Conservation (phyloP, 2,797 vertebrate genomes). For the Sarcoramphus papa region DNA sequence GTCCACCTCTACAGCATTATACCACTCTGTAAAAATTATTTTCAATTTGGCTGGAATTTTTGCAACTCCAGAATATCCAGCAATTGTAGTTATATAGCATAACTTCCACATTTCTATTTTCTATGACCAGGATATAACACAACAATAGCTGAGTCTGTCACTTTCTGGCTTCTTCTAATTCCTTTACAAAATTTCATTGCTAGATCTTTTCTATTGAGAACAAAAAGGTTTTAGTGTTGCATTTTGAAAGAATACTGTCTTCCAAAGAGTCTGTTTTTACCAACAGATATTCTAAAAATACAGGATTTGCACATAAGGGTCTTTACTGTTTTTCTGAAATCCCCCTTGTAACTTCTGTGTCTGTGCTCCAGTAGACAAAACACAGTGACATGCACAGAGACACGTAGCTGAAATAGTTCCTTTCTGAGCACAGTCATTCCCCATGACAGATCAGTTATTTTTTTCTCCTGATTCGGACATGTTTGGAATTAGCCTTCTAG, state of each 20-base stretch:
- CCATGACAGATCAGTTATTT: not conserved
- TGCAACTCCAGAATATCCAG: not conserved
- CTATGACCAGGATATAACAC: not conserved
- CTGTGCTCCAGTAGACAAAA: not conserved
- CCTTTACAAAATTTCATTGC: not conserved
- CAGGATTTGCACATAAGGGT: not conserved
- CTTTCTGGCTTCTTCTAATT: not conserved
- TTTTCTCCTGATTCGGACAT: not conserved
- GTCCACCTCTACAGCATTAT: not conserved
- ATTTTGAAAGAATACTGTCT: not conserved
- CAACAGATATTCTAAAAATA: not conserved
- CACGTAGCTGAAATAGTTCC: not conserved
- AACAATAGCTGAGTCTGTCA: not conserved
- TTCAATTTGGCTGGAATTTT: not conserved
- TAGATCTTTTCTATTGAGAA: not conserved
- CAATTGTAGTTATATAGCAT: not conserved
- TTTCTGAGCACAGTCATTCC: not conserved
- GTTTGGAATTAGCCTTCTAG: not conserved
- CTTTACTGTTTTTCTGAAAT: not conserved
- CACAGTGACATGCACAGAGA: not conserved
- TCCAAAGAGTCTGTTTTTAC: not conserved
- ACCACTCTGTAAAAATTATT: not conserved
- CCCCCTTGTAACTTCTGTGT: not conserved
- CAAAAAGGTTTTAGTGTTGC: not conserved
- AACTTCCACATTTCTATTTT: not conserved